phyloP scores from a whole-genome alignment of 2,113 vertebrate species.

The Colinus virginianus region DNA sequence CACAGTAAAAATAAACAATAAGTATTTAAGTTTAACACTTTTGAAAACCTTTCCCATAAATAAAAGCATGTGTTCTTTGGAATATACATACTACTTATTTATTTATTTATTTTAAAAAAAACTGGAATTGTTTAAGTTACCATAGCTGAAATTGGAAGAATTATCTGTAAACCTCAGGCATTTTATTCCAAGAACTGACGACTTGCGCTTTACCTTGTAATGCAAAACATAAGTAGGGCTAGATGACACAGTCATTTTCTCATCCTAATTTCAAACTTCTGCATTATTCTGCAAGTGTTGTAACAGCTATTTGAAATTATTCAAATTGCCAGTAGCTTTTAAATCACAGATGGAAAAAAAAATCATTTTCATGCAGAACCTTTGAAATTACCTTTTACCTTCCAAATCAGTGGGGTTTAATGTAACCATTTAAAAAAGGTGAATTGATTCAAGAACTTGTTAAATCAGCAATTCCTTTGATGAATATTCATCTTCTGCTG shows the following conservation, averaged over 20 bases:
- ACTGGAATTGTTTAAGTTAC: not conserved
- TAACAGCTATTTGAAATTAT: slow-evolving; percentile 19
- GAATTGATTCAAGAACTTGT: slow-evolving; percentile 41
- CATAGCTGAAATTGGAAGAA: slow-evolving; percentile 12
- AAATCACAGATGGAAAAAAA: not conserved
- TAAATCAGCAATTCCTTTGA: slow-evolving; percentile 14
- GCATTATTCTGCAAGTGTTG: not conserved
- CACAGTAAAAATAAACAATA: not conserved
- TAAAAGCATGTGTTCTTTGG: not conserved
- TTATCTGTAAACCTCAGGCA: not conserved
- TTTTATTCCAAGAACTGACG: not conserved
- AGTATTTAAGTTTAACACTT: not conserved
- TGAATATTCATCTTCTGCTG: slow-evolving; percentile 37
- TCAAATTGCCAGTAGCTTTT: slow-evolving; percentile 33
- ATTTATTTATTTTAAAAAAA: not conserved
- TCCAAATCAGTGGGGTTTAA: not conserved
- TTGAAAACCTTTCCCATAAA: not conserved
- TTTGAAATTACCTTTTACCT: slow-evolving; percentile 23
- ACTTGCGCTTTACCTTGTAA: not conserved
- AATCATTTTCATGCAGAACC: not conserved
- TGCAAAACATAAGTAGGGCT: not conserved
- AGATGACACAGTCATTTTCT: not conserved
- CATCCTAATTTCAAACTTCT: slow-evolving; percentile 14
- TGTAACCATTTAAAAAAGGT: not conserved
- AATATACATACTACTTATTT: not conserved